Evolutionary conservation across 2,113 vertebrate species (phyloP).

Genomic region (Octodon degus): DNA sequence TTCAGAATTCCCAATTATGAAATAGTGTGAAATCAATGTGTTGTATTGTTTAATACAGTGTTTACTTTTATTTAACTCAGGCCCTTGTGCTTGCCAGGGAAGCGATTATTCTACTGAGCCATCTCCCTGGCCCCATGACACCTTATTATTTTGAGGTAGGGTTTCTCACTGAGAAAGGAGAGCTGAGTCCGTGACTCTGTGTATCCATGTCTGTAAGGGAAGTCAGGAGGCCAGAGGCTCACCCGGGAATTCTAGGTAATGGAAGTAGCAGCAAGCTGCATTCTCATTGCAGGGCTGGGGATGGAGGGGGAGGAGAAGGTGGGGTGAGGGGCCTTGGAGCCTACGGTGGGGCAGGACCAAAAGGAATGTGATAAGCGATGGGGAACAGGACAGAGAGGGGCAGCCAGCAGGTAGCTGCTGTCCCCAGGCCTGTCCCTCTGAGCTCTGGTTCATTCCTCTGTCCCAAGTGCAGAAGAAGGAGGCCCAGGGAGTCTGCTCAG

Average conservation of each 20-base stretch:
- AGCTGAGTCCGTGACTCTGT: background rate
- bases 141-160: background rate
- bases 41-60: background rate
- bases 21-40: background rate
- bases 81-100: no score
- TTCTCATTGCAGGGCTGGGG: background rate
- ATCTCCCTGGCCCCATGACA: no score
- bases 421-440: background rate
- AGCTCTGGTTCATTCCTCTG: background rate
- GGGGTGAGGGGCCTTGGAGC: background rate
- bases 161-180: background rate
- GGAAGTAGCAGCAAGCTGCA: background rate
- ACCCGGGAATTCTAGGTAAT: background rate
- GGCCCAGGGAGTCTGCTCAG: background rate
- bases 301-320: background rate
- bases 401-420: background rate
- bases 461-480: no score
- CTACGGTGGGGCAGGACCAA: background rate
- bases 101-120: no score
- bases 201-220: background rate
- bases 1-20: background rate
- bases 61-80: background rate
- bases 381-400: background rate
- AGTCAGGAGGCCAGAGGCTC: background rate
- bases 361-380: background rate